Percentiles rank a stretch among this genome's conserved stretches.
Conservation (phyloP, 2,113 vertebrate genomes). For the Pardalotus punctatus region DNA sequence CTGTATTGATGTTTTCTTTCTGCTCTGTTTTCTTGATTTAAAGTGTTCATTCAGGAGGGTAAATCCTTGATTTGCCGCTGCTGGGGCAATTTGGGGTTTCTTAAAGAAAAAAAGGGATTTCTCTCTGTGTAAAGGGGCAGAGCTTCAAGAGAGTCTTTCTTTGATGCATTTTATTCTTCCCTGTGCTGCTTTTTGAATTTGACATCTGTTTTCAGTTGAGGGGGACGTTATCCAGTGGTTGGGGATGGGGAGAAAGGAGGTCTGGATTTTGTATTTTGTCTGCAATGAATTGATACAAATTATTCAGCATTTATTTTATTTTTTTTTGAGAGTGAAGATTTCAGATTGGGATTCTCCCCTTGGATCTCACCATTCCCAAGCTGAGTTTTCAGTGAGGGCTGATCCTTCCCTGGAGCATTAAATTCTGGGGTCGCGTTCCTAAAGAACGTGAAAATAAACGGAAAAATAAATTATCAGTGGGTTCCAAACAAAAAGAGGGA, state of each 20-base stretch:
- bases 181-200: not conserved
- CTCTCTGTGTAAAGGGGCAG: not conserved
- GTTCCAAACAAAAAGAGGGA: not conserved
- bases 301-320: not conserved
- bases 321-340: not conserved
- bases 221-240: not conserved
- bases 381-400: not conserved
- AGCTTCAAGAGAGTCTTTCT: not conserved
- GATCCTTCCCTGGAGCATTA: not conserved
- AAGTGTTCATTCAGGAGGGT: not conserved
- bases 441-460: not conserved
- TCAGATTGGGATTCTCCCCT: not conserved
- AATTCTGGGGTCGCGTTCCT: accelerated
- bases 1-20: not conserved
- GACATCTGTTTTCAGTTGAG: not conserved
- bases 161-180: not conserved
- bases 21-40: not conserved
- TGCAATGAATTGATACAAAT: not conserved
- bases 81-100: not conserved
- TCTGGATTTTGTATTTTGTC: not conserved
- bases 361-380: not conserved
- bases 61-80: not conserved
- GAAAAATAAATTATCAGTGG: not conserved
- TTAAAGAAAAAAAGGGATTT: not conserved
- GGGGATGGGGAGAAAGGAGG: not conserved